Base-by-base conservation (phyloP, 2,888 invertebrate species). In the Brenthis ino region DNA sequence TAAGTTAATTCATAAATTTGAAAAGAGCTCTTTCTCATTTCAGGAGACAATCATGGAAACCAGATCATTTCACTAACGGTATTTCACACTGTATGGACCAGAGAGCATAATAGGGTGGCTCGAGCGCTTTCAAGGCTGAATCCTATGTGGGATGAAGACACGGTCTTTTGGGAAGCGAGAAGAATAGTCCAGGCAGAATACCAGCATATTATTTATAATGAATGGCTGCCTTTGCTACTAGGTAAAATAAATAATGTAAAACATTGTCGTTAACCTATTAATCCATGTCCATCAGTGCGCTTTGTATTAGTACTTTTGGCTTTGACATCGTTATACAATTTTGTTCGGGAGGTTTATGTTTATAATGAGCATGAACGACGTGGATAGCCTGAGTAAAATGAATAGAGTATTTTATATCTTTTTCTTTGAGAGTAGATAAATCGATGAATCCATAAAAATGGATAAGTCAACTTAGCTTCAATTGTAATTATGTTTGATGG, bases 41-140 rank as follows among this genome's bases (percentile, higher is more conserved):
- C 75, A 96, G 97, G 97, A 13, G 97, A 97, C 80, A 93, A 93
- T 5, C 94, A 97, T 72, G 95, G 95, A 1, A 97, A 97, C 86
- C 96, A 97, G 83, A 95, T 96, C 77, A 95, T 96, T 11, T 95
- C 96, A 0, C 88, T 97, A 57, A 95, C 96, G 0, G 94, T 95
- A 0, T 79, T 97, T 0, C 97, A 97, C 75, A 95, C 95, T 0
- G 79, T 97, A 8, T 95, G 96, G 81, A 94, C 96, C 20, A 93
- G 97, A 47, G 97, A 97, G 79, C 97, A 97, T 84, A 98, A 97
- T 85, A 94, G 97, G 0, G 80, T 97, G 1, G 97, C 97, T 0
- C 85, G 87, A 2, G 92, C 91, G 3, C 83, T 98, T 37, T 78
- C 90, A 0, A 80, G 86, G 3, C 76, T 97, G 11, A 98, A 98